These are phyloP conservation scores for Arrhopalites spinosus DNA, from an alignment of 2,888 invertebrate genomes.

Conservation along the genomic window DNA sequence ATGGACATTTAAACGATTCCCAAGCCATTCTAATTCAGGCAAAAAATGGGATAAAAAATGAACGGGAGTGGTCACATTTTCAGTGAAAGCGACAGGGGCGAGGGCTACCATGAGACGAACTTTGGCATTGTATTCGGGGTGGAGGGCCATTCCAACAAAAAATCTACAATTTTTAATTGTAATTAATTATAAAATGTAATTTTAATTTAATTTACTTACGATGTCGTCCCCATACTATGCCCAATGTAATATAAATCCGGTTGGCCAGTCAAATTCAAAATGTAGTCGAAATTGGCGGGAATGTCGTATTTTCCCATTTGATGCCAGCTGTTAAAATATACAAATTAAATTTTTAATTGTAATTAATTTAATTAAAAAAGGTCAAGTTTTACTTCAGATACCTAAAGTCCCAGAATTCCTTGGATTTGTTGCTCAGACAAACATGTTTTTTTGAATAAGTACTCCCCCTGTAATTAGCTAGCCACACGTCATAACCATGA, in stretches of 20 bases:
- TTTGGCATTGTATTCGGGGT: conserved; percentile 57
- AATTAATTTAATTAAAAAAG: conserved; percentile 28
- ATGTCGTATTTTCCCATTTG: conserved; percentile 65
- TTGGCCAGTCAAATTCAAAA: conserved; percentile 58
- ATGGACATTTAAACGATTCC: conserved; percentile 63
- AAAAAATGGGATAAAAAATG: conserved; percentile 53
- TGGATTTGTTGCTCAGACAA: conserved; percentile 59
- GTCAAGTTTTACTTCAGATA: conserved; percentile 41
- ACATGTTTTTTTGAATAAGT: conserved; percentile 63
- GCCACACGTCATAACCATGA: conserved; percentile 62
- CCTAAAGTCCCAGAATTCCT: conserved; percentile 60
- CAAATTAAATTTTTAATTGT: not conserved
- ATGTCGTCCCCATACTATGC: conserved; percentile 61
- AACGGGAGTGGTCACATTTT: conserved; percentile 58
- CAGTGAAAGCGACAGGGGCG: conserved; percentile 50
- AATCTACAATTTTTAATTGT: too few relatives aligned
- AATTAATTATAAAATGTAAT: too few relatives aligned
- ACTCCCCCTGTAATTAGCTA: conserved; percentile 67
- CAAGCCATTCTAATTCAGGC: conserved; percentile 59
- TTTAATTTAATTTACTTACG: conserved; percentile 59
- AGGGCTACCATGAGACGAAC: conserved; percentile 49
- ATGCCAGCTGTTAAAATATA: conserved; percentile 55
- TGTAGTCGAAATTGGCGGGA: conserved; percentile 62
- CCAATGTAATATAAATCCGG: conserved; percentile 61
- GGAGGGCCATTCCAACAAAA: conserved; percentile 44